Percentiles rank a stretch among this genome's conserved stretches.
These are phyloP conservation scores for Palythoa heliodiscus DNA, from an alignment of 92 coral and sea anemone species.

Conservation along the genomic window DNA sequence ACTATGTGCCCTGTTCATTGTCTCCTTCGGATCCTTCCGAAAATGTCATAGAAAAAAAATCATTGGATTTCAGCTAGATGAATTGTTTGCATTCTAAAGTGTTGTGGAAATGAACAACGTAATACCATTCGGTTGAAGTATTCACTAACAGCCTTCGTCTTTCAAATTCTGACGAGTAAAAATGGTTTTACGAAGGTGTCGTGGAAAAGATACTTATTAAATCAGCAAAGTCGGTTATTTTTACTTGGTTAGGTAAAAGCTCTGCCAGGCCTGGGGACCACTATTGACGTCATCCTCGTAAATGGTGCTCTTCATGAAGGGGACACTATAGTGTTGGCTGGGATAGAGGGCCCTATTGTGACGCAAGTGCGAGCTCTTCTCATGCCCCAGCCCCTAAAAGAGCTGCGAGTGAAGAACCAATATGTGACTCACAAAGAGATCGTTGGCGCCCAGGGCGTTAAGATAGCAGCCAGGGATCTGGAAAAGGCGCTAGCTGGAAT, in stretches of 20 bases:
- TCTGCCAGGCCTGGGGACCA: conserved; percentile 96
- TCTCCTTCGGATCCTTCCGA: too few species aligned
- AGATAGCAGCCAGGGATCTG: conserved; percentile 93
- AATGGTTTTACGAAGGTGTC: background rate
- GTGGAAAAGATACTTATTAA: background rate
- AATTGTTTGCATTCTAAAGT: too few species aligned
- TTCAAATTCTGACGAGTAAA: background rate
- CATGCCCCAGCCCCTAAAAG: conserved; percentile 97
- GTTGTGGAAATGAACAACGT: too few species aligned
- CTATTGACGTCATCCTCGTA: conserved; percentile 93
- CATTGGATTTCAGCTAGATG: too few species aligned
- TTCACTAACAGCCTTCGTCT: background rate
- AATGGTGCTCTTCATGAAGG: conserved; percentile 94
- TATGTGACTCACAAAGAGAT: conserved; percentile 89
- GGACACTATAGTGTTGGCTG: conserved; percentile 89
- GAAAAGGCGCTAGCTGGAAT: conserved; percentile 98
- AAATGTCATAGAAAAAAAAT: too few species aligned
- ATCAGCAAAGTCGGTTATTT: background rate
- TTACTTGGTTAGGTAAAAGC: conserved; percentile 80
- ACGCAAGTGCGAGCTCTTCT: conserved; percentile 96
- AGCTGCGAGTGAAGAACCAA: conserved; percentile 94
- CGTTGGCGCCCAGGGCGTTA: conserved; percentile 90
- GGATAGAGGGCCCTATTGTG: conserved; percentile 97
- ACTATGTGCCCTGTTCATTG: too few species aligned
- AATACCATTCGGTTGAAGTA: background rate